Evolutionary conservation across 2,113 vertebrate genomes (phyloP).

Genomic region (Falco punctatus): DNA sequence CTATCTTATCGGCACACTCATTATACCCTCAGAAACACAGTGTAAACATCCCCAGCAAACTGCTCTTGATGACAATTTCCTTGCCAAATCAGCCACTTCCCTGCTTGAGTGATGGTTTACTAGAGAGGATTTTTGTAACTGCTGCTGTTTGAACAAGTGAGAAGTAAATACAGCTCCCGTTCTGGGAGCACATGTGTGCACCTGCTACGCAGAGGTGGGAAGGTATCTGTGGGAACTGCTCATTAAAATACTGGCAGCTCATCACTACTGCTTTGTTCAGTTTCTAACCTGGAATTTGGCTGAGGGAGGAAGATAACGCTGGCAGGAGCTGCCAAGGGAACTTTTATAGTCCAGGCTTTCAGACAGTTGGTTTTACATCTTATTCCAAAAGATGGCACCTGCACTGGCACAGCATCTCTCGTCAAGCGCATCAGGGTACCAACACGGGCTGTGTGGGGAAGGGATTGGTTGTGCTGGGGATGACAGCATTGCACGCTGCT

Average conservation of each 20-base stretch:
- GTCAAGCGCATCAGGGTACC: fast-evolving
- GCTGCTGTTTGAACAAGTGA: conserved; percentile 49
- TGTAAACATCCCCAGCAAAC: conserved; percentile 41
- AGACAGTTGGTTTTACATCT: not conserved
- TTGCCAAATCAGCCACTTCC: conserved; percentile 20
- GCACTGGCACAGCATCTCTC: not conserved
- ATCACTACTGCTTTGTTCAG: not conserved
- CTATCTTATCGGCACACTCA: conserved; percentile 39
- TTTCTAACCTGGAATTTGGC: conserved; percentile 25
- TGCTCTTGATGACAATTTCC: conserved; percentile 21
- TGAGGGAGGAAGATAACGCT: not conserved
- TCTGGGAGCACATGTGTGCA: not conserved
- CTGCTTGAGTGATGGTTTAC: not conserved
- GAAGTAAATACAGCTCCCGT: conserved; percentile 10
- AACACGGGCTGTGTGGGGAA: not conserved
- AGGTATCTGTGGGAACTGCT: conserved; percentile 27
- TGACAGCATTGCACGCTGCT: not conserved
- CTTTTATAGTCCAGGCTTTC: not conserved
- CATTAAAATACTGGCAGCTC: conserved; percentile 54
- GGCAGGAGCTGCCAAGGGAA: conserved; percentile 17
- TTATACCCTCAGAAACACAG: conserved; percentile 31
- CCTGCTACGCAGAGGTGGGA: not conserved
- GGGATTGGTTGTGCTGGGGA: not conserved
- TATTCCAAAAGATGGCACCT: not conserved
- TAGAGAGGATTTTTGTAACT: not conserved